A percentile compares a stretch with the other conserved stretches of the same genome.
phyloP scores from a whole-genome alignment of 2,113 vertebrate genomes.

The Chaenocephalus aceratus region DNA sequence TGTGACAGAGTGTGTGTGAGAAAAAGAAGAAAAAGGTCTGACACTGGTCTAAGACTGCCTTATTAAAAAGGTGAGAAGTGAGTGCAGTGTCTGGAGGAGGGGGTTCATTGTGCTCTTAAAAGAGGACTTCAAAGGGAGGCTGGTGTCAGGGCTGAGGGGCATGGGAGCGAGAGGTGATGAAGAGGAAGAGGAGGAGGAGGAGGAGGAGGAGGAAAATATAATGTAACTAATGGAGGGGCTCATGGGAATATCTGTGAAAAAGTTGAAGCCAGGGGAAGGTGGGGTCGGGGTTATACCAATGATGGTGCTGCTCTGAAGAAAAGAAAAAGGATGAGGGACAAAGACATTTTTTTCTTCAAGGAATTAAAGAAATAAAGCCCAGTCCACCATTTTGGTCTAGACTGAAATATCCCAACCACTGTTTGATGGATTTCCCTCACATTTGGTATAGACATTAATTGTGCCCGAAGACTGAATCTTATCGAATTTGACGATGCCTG shows the following conservation, averaged over 20 bases:
- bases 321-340: neutral
- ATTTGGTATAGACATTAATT: neutral
- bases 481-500: neutral
- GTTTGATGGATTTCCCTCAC: neutral
- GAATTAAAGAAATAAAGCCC: neutral
- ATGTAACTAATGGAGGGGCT: constrained; percentile 43
- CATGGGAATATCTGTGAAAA: constrained; percentile 7
- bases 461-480: neutral
- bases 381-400: neutral
- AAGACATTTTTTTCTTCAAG: neutral
- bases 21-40: constrained; percentile 49
- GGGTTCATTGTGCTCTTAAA: constrained; percentile 85
- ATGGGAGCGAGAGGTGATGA: constrained; percentile 60
- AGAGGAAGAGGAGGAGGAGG: constrained; percentile 33
- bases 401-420: neutral
- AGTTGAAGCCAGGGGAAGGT: neutral
- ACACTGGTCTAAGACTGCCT: constrained; percentile 81
- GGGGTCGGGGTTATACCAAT: neutral
- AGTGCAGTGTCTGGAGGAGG: constrained; percentile 83
- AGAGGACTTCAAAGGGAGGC: constrained; percentile 84
- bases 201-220: constrained; percentile 39
- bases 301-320: constrained; percentile 1
- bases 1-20: constrained; percentile 53
- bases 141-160: constrained; percentile 80
- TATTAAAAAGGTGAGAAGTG: constrained; percentile 90